Percentiles rank a stretch among this genome's conserved stretches.
phyloP scores from a whole-genome alignment of 2,113 vertebrate genomes.

The Serinus canaria region DNA sequence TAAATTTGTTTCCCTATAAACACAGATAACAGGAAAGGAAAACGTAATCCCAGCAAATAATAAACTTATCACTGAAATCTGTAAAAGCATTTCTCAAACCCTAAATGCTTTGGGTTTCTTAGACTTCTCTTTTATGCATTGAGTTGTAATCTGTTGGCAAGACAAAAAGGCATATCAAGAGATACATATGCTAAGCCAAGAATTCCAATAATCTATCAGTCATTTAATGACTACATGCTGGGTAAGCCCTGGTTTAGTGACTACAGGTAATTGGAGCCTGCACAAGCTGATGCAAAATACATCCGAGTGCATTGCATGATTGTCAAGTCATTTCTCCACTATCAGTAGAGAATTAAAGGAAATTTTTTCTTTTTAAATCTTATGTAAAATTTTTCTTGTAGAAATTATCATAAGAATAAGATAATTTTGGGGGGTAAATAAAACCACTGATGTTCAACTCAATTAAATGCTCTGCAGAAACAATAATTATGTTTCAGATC shows the following conservation, averaged over 20 bases:
- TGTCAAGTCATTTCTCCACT: not conserved
- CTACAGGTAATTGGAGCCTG: slow-evolving; percentile 24
- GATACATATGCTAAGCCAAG: not conserved
- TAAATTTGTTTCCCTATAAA: not conserved
- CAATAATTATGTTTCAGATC: not conserved
- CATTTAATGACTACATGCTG: not conserved
- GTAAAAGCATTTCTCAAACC: not conserved
- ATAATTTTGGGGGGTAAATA: not conserved
- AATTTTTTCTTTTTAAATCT: not conserved
- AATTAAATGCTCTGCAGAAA: not conserved
- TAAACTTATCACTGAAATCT: not conserved
- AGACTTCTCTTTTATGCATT: not conserved
- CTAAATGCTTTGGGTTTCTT: not conserved
- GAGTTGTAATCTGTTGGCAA: slow-evolving; percentile 6
- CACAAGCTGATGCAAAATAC: slow-evolving; percentile 12
- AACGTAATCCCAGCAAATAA: not conserved
- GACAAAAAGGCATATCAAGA: not conserved
- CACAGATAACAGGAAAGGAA: not conserved
- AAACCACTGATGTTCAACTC: not conserved
- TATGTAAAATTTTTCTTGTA: not conserved
- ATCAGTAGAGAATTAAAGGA: not conserved
- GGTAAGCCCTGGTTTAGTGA: slow-evolving; percentile 36
- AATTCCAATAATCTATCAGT: slow-evolving; percentile 23
- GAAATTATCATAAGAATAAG: not conserved
- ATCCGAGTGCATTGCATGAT: not conserved